A percentile compares a stretch with the other conserved stretches of the same genome.
These are phyloP conservation scores for Lasiurus borealis DNA, from an alignment of 2,113 vertebrate species.

Conservation along the genomic window DNA sequence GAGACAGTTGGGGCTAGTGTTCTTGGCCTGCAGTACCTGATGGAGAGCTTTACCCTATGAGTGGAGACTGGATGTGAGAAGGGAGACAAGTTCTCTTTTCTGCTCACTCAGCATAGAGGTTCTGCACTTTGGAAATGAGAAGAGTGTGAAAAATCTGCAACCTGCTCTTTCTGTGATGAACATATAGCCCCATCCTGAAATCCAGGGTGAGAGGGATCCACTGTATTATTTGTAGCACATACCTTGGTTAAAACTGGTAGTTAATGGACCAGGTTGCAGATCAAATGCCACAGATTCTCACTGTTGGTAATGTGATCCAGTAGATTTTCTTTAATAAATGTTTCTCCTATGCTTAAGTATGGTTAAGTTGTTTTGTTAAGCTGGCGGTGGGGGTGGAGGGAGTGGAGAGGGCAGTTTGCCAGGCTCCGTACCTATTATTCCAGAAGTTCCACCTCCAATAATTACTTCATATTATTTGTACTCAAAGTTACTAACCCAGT, in stretches of 20 bases:
- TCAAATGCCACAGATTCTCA: not conserved
- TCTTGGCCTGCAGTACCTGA: not conserved
- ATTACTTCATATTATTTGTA: slow-evolving; percentile 12
- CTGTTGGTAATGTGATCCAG: not conserved
- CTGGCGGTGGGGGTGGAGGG: not conserved
- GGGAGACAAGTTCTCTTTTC: not conserved
- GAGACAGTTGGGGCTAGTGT: not conserved
- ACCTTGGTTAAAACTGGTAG: not conserved
- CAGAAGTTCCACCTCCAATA: not conserved
- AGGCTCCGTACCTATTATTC: not conserved
- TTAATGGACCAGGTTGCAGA: not conserved
- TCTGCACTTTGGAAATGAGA: not conserved
- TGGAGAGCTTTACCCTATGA: not conserved
- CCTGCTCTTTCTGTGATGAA: not conserved
- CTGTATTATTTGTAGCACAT: not conserved
- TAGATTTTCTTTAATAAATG: not conserved
- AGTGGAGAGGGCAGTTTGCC: not conserved
- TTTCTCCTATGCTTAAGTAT: not conserved
- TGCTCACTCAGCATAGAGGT: not conserved
- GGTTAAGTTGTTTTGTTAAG: not conserved
- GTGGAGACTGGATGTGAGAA: not conserved
- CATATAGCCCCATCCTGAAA: not conserved
- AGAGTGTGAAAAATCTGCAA: not conserved
- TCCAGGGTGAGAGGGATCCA: not conserved
- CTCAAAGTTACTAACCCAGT: not conserved